Conservation (phyloP, 1,140 invertebrate genomes). For the Drosophila nikananu region DNA sequence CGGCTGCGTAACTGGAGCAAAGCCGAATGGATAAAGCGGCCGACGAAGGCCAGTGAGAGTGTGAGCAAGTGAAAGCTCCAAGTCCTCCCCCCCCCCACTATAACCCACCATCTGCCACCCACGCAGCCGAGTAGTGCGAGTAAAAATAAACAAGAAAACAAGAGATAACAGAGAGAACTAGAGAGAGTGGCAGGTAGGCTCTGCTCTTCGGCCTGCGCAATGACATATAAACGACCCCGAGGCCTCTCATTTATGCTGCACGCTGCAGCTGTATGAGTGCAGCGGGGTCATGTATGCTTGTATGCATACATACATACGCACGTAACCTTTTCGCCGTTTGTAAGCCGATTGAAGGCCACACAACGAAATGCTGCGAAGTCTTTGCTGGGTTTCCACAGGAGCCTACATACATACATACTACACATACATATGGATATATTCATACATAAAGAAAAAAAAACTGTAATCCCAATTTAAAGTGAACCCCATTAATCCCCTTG, state of each 20-base stretch:
- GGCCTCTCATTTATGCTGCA: constrained; percentile 22
- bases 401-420: background rate
- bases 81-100: background rate
- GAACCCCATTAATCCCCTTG: too few species aligned
- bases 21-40: constrained; percentile 9
- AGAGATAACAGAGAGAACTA: background rate
- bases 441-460: background rate
- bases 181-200: background rate
- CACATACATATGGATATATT: background rate
- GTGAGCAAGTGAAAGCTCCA: constrained; percentile 13
- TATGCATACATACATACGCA: constrained; percentile 16
- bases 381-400: constrained; percentile 6
- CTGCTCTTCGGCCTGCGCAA: constrained; percentile 8
- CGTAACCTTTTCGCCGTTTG: constrained; percentile 28
- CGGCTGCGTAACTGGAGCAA: constrained; percentile 33
- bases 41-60: constrained; percentile 11
- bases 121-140: background rate
- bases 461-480: background rate
- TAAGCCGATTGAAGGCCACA: constrained; percentile 56
- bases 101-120: background rate
- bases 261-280: constrained; percentile 27
- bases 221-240: constrained; percentile 32
- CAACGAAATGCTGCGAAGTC: constrained; percentile 20
- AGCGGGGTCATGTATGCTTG: constrained; percentile 30
- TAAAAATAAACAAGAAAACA: constrained; percentile 25